A percentile compares a stretch with the other conserved stretches of the same genome.
Conservation (phyloP, 2,797 vertebrate species). For the Neostethus bicornis region DNA sequence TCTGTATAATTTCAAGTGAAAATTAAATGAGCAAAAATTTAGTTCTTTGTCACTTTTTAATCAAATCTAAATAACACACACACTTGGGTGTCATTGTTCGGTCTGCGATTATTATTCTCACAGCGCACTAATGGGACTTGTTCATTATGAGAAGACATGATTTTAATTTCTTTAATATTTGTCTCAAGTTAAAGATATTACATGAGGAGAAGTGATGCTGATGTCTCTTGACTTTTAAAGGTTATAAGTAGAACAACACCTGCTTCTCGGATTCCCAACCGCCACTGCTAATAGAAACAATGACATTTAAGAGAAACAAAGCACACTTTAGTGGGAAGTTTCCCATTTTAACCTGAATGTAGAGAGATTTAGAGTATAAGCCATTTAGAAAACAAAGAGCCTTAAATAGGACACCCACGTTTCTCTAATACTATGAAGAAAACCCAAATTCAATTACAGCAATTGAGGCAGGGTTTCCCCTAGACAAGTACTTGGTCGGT, state of each 20-base stretch:
- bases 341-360: not conserved
- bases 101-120: slow-evolving; percentile 38
- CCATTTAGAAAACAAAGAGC: too few relatives aligned
- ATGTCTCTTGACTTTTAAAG: slow-evolving; percentile 25
- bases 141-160: slow-evolving; percentile 51
- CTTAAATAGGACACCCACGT: too few relatives aligned
- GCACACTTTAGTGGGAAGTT: not conserved
- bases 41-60: slow-evolving; percentile 32
- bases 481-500: too few relatives aligned
- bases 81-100: slow-evolving; percentile 24
- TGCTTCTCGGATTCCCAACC: slow-evolving; percentile 2
- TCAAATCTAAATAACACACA: slow-evolving; percentile 42
- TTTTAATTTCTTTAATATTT: slow-evolving; percentile 52
- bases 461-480: too few relatives aligned
- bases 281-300: slow-evolving; percentile 9
- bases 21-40: slow-evolving; percentile 17
- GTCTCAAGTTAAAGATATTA: slow-evolving; percentile 35
- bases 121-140: slow-evolving; percentile 24
- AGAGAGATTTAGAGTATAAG: not conserved
- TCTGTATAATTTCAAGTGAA: slow-evolving; percentile 11
- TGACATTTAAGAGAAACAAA: not conserved
- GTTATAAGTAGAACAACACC: slow-evolving; percentile 22
- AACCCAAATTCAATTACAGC: too few relatives aligned
- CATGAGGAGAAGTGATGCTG: not conserved
- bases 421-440: too few relatives aligned